phyloP scores from a whole-genome alignment of 2,113 vertebrate species.

The Callaeas wilsoni region DNA sequence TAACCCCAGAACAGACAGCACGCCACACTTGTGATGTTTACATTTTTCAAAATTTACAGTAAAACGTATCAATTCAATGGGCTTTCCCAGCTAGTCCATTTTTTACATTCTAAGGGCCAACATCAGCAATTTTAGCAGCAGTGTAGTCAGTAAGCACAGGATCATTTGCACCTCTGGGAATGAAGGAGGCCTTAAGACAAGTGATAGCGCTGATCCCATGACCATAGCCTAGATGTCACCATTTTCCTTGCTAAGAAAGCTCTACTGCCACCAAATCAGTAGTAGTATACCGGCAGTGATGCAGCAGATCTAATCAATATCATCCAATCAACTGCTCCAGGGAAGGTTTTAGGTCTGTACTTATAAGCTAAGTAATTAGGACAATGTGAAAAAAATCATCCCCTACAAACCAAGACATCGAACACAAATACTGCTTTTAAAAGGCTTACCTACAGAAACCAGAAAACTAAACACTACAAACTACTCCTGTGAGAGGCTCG shows the following conservation, averaged over 20 bases:
- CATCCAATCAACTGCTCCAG: background rate
- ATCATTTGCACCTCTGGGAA: background rate
- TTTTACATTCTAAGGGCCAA: background rate
- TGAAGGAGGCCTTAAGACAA: background rate
- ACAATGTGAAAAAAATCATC: constrained; percentile 5
- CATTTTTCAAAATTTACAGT: background rate
- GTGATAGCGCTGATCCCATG: background rate
- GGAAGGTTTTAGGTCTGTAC: constrained; percentile 47
- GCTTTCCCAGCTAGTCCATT: background rate
- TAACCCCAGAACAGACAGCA: background rate
- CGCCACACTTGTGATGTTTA: background rate
- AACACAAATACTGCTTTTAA: constrained; percentile 37
- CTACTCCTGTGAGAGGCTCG: background rate
- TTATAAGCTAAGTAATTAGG: constrained; percentile 38
- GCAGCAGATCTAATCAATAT: constrained; percentile 6
- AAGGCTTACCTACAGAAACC: constrained; percentile 18
- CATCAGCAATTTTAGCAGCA: background rate
- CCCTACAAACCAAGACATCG: background rate
- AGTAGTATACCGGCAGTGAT: background rate
- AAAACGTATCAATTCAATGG: background rate
- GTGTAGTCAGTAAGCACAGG: background rate
- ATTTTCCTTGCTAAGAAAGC: constrained; percentile 10
- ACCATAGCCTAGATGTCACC: background rate
- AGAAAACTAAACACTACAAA: constrained; percentile 38
- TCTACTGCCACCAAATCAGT: background rate